Evolutionary conservation across 1,140 invertebrate species (phyloP), one percentile per base, ranked within the genome.

Genomic region (Eciton burchellii): DNA sequence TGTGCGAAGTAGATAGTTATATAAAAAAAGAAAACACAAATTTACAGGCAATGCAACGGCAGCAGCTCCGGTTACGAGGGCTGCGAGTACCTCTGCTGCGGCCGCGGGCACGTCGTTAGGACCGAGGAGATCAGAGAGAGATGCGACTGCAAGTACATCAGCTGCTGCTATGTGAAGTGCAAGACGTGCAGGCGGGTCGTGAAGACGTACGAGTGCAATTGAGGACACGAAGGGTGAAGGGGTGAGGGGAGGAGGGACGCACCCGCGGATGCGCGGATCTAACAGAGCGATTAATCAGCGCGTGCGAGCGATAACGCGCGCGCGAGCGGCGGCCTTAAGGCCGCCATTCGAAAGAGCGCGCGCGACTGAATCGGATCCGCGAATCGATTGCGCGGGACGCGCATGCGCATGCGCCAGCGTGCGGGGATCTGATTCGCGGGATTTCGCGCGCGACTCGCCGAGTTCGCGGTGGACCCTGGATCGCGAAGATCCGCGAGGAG

Each of bases 121-220:
- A 95, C 96, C 56, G 94, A 95, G 49, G 95, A 96, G 89, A 95
- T 95, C 45, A 94, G 96, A 41, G 96, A 97, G 92, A 94, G 97
- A 89, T 98, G 98, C 93, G 96, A 97, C 88, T 99, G 98, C 95
- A 97, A 97, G 92, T 98, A 98, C 93, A 96, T 98, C 91, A 98
- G 97, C 95, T 98, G 98, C 93, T 98, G 98, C 93, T 97, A 97
- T 90, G 98, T 99, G 11, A 96, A 97, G 91, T 99, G 98, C 93
- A 96, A 98, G 92, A 96, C 96, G 1, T 98, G 97, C 93, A 94
- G 95, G 83, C 94, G 95, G 85, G 94, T 95, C 89, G 95, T 95
- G 62, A 95, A 96, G 89, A 95, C 95, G 59, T 95, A 96, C 91
- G 96, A 96, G 90, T 97, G 97, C 92, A 96, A 96, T 92, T 97